Base-by-base conservation (phyloP, 2,113 vertebrate species). In the Rhinoderma darwinii region DNA sequence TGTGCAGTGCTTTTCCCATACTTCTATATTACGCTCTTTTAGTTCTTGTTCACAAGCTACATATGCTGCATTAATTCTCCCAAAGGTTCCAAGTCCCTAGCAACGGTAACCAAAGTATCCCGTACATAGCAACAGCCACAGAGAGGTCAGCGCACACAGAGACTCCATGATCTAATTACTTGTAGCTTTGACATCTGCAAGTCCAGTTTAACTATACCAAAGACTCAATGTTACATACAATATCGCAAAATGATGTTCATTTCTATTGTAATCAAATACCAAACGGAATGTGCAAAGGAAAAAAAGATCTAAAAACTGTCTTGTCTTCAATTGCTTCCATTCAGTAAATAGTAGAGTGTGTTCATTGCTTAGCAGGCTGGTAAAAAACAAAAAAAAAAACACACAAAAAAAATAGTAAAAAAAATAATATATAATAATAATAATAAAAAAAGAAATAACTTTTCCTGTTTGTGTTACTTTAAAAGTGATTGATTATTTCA, bases 41-140 rank as follows among this genome's bases (percentile, higher is more conserved):
- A 74, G 30, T 54, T 74, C 68, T 32, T 39, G 20, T 35, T 85
- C 32, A 50, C 41, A 51, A 73, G 35, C 63, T 72, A 39, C n/a
- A 80, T 20, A 70, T 12, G 43, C n/a, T 47, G 47, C 59, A 78
- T 80, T 79, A 18, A 47, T 51, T 68, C 51, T 32, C 75, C 84
- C 84, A 47, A 41, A 47, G 84, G 84, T 76, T 72, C 18, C 35
- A 70, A 72, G 80, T 50, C 76, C 84, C 50, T 80, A 86, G 84
- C 84, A 86, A 86, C 84, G 56, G 76, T n/a, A 78, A 14, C 43
- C 75, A 72, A 78, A 86, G 37, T 72, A 80, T 41, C 32, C 76
- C 35, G 18, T 39, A 56, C 76, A 80, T 80, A 86, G 76, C 84
- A 86, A 86, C 84, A 10, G 25, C 30, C 43, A 25, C 11, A 27